Conservation (phyloP, 2,113 vertebrate species). For the Calonectris borealis region DNA sequence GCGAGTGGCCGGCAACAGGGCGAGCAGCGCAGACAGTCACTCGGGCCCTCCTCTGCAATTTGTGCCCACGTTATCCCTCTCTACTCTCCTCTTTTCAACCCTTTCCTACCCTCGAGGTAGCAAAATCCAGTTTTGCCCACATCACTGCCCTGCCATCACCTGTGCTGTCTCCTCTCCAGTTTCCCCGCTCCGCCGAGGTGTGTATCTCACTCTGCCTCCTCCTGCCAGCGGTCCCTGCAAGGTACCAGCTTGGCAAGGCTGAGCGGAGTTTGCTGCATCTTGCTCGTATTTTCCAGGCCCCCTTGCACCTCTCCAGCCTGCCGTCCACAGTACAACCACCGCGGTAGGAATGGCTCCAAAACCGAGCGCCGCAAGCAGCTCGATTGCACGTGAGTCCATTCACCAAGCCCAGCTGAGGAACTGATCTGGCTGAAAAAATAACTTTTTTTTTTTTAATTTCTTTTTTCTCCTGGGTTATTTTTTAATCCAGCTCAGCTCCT, state of each 20-base stretch:
- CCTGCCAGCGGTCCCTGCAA: accelerated
- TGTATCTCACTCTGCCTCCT: background rate
- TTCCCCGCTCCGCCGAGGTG: background rate
- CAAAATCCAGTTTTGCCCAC: background rate
- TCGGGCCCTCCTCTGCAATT: background rate
- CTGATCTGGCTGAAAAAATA: background rate
- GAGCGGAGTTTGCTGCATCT: background rate
- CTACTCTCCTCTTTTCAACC: background rate
- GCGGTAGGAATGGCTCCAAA: background rate
- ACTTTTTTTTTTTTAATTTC: background rate
- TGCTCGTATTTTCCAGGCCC: background rate
- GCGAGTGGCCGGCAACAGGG: background rate
- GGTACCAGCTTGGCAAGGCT: background rate
- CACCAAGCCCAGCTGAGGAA: background rate
- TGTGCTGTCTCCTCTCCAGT: background rate
- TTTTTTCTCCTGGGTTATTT: background rate
- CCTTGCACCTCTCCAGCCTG: background rate
- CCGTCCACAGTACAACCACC: background rate
- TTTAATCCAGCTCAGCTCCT: slow-evolving; percentile 3
- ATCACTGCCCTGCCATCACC: background rate
- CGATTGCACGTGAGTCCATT: background rate
- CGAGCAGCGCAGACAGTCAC: background rate
- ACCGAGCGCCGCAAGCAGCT: accelerated
- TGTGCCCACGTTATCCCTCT: background rate
- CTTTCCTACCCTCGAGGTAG: background rate